Evolutionary conservation across 2,888 invertebrate genomes (phyloP).

Genomic region (Cremastobaeus sp.): DNA sequence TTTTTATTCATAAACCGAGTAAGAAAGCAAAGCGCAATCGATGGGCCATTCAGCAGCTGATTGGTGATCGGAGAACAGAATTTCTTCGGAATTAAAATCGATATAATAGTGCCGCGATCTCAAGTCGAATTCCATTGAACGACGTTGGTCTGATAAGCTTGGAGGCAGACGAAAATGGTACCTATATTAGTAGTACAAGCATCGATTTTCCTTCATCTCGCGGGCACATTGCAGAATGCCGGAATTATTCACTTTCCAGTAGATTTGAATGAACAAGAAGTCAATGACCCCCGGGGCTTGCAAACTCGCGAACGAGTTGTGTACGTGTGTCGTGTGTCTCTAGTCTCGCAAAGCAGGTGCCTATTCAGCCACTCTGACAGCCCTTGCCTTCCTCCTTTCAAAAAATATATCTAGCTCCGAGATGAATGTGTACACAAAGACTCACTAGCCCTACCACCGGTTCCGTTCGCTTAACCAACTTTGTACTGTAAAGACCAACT

Average conservation of each 20-base stretch:
- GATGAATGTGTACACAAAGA: conserved; percentile 47
- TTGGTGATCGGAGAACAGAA: no score
- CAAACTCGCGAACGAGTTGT: conserved; percentile 57
- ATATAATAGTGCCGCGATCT: conserved; percentile 23
- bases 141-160: conserved; percentile 41
- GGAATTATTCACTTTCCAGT: conserved; percentile 55
- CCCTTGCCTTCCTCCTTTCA: conserved; percentile 49
- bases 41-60: no score
- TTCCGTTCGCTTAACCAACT: conserved; percentile 44
- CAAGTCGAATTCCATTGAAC: conserved; percentile 28
- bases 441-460: conserved; percentile 49
- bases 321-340: conserved; percentile 65
- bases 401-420: conserved; percentile 51
- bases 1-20: not conserved
- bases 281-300: conserved; percentile 55
- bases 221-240: conserved; percentile 32
- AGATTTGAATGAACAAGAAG: conserved; percentile 52
- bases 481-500: conserved; percentile 25
- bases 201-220: conserved; percentile 49
- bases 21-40: not conserved
- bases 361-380: conserved; percentile 68
- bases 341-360: conserved; percentile 70
- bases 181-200: conserved; percentile 44
- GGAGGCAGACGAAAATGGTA: conserved; percentile 45
- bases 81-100: conserved; percentile 29